Evolutionary conservation across 2,888 invertebrate species (phyloP).

Genomic region (Bombyx huttoni): DNA sequence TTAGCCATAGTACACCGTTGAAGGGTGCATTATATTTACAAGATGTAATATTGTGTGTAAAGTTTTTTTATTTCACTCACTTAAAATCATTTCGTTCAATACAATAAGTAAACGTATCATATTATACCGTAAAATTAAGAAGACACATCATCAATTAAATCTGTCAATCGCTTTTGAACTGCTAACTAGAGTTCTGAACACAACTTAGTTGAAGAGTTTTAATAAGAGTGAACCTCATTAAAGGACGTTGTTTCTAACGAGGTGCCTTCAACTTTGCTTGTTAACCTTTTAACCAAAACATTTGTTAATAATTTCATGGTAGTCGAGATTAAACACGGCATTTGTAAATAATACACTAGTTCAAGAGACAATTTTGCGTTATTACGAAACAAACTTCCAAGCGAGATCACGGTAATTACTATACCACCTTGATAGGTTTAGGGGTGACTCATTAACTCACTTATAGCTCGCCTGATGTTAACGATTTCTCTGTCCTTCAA

Average conservation of each 20-base stretch:
- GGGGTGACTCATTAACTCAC: too few species aligned
- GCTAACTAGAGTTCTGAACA: background rate
- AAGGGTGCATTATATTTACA: too few species aligned
- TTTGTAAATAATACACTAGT: background rate
- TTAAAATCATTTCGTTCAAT: too few species aligned
- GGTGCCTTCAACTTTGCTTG: constrained; percentile 40
- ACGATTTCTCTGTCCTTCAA: too few species aligned
- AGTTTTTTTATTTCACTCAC: too few species aligned
- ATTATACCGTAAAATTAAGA: background rate
- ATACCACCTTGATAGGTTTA: too few species aligned
- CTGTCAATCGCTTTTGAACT: background rate
- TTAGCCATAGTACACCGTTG: too few species aligned
- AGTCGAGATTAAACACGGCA: background rate
- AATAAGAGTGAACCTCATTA: constrained; percentile 39
- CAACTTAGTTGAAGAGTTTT: constrained; percentile 30
- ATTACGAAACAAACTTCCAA: too few species aligned
- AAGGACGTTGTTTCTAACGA: constrained; percentile 32
- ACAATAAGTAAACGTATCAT: background rate
- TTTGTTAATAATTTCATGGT: constrained; percentile 5
- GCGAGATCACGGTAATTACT: too few species aligned
- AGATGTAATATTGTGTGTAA: too few species aligned
- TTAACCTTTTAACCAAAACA: constrained; percentile 37
- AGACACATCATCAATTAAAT: background rate
- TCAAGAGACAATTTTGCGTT: too few species aligned
- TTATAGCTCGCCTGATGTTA: too few species aligned